Conservation (phyloP, 2,113 vertebrate genomes). For the Cryptoleucopteryx plumbea region DNA sequence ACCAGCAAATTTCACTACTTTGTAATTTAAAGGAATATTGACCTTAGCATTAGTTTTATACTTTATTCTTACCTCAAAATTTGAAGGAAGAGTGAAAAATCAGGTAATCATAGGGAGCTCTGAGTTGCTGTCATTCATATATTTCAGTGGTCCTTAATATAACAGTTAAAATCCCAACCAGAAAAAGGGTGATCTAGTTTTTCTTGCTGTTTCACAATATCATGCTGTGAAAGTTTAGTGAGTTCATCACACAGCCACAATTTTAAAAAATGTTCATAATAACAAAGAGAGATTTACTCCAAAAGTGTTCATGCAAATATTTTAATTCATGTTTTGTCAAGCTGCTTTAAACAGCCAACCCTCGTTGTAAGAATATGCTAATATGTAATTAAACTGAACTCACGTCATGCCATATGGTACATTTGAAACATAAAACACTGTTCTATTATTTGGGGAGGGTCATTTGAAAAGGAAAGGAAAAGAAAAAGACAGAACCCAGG, state of each 20-base stretch:
- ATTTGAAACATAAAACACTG: constrained; percentile 73
- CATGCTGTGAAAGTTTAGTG: neutral
- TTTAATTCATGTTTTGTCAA: constrained; percentile 75
- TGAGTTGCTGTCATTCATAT: neutral
- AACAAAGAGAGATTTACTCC: constrained; percentile 34
- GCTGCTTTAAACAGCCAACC: constrained; percentile 68
- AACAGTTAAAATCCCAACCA: neutral
- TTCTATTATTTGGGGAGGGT: constrained; percentile 68
- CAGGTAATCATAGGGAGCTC: neutral
- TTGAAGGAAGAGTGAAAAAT: neutral
- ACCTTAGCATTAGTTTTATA: neutral
- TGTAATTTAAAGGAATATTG: constrained; percentile 40
- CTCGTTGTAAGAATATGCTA: constrained; percentile 77
- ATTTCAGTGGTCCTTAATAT: neutral
- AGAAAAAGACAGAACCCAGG: constrained; percentile 61
- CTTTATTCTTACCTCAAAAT: constrained; percentile 6
- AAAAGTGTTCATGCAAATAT: constrained; percentile 56
- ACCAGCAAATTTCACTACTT: constrained; percentile 22
- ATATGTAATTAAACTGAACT: constrained; percentile 77
- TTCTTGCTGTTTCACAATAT: neutral
- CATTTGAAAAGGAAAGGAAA: constrained; percentile 51
- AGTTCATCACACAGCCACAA: neutral
- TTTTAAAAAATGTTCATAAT: neutral
- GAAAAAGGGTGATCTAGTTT: neutral
- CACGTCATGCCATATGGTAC: constrained; percentile 78